These are phyloP conservation scores for Micoletzkya japonica DNA, from an alignment of 2,888 invertebrate genomes.

Conservation along the genomic window DNA sequence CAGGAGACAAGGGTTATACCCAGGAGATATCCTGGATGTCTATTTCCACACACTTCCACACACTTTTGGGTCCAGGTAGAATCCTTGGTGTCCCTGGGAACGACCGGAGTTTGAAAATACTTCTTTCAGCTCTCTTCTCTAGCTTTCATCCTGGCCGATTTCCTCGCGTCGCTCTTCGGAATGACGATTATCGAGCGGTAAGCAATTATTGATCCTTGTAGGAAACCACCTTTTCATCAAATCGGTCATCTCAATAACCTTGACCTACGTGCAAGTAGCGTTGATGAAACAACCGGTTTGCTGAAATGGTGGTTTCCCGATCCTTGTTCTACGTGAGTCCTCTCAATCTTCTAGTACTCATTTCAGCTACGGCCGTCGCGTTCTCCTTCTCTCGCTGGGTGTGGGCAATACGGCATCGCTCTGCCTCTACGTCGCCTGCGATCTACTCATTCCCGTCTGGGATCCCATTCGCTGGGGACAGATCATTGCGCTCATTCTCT, in stretches of 20 bases:
- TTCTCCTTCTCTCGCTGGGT: conserved; percentile 41
- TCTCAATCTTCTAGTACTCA: not conserved
- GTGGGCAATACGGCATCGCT: conserved; percentile 44
- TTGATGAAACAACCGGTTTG: not conserved
- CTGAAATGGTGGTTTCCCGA: not conserved
- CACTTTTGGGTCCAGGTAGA: not conserved
- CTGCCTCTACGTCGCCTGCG: conserved; percentile 30
- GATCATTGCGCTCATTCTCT: conserved; percentile 41
- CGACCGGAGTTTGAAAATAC: not conserved
- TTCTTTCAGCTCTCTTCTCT: conserved; percentile 38
- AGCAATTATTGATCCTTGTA: conserved; percentile 14
- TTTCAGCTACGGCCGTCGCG: conserved; percentile 44
- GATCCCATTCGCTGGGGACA: conserved; percentile 41
- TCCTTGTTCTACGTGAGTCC: not conserved
- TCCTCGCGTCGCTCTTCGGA: conserved; percentile 34
- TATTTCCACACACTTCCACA: too few species aligned
- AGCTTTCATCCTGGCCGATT: conserved; percentile 44
- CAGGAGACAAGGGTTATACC: too few species aligned
- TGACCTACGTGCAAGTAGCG: not conserved
- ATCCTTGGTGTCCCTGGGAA: not conserved
- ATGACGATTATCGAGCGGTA: conserved; percentile 15
- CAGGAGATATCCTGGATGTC: too few species aligned
- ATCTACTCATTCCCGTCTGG: conserved; percentile 28
- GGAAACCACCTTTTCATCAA: not conserved
- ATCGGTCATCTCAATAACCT: not conserved